Base-by-base conservation (phyloP, 2,797 vertebrate genomes). In the Sebastes diaconus region DNA sequence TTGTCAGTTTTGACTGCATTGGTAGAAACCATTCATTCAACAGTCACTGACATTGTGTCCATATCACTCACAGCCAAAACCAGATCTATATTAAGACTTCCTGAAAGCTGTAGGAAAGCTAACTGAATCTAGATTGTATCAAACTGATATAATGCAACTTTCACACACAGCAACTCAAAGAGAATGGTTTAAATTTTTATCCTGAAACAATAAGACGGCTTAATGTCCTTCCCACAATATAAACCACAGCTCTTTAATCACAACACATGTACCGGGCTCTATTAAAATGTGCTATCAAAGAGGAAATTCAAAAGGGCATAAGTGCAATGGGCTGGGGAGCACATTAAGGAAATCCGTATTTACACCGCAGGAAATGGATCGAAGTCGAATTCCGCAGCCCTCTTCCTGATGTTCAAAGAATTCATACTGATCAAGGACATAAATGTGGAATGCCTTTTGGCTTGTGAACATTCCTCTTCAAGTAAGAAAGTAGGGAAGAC, bases 301-400 rank as follows among this genome's bases (percentile, higher is more conserved):
- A 79, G 80, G 74, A 90, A 85, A 90, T 66, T 86, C 63, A 84
- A 75, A 75, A 11, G 57, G 74, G 75, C 57, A 70, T 57, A 72
- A 81, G 83, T 75, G 82, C 89, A 87, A 79, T 68, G 77, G 79
- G 80, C 85, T 66, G 72, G 72, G 82, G 81, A 92, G 80, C 90
- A 86, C 91, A 92, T 93, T 84, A 91, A 94, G 92, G 93, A 94
- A 92, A 93, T 94, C 90, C 85, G 77, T 88, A 91, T 93, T 94
- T 91, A 91, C 60, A 74, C 60, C 1, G 64, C 81, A 90, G 93
- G 90, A 93, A 91, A 90, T 81, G 65, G 80, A 92, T 91, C 74
- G 11, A 10, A 84, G 90, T 85, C 9, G 1, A 77, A 86, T 82
- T 87, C 85, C 7, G 16, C 85, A 80, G 88, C 75, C 71, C 27